phyloP scores from a whole-genome alignment of 2,888 invertebrate genomes.

The Muschampia plurimacula region DNA sequence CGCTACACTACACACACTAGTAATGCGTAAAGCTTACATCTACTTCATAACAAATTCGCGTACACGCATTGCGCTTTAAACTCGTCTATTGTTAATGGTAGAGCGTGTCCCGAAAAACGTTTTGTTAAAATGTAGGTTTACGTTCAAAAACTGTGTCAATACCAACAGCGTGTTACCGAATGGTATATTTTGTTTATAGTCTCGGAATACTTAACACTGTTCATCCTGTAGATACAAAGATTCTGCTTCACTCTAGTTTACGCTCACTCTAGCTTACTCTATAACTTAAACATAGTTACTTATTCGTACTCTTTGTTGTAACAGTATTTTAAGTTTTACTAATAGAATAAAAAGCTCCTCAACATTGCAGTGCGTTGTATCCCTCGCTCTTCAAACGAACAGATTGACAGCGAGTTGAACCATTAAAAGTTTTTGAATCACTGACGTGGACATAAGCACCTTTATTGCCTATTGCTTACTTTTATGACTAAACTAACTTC shows the following conservation, averaged over 20 bases:
- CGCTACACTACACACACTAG: too few species aligned
- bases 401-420: conserved; percentile 59
- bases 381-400: conserved; percentile 44
- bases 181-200: background rate
- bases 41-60: conserved; percentile 12
- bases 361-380: conserved; percentile 30
- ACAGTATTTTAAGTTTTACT: background rate
- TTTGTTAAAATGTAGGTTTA: conserved; percentile 19
- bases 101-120: conserved; percentile 17
- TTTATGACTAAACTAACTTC: background rate
- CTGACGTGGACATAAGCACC: conserved; percentile 51
- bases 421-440: conserved; percentile 75
- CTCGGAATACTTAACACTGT: too few species aligned
- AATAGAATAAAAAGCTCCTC: background rate
- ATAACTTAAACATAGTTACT: too few species aligned
- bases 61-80: conserved; percentile 18
- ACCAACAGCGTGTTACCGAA: background rate
- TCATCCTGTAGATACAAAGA: too few species aligned
- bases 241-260: too few species aligned
- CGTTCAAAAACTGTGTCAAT: background rate
- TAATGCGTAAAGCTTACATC: background rate
- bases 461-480: conserved; percentile 26
- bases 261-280: too few species aligned
- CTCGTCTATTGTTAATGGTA: conserved; percentile 10
- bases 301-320: too few species aligned